Evolutionary conservation across 37 sponge, comb jelly and placozoan species (phyloP), one percentile per base, ranked within the genome.

Genomic region (Theonella swinhoei): DNA sequence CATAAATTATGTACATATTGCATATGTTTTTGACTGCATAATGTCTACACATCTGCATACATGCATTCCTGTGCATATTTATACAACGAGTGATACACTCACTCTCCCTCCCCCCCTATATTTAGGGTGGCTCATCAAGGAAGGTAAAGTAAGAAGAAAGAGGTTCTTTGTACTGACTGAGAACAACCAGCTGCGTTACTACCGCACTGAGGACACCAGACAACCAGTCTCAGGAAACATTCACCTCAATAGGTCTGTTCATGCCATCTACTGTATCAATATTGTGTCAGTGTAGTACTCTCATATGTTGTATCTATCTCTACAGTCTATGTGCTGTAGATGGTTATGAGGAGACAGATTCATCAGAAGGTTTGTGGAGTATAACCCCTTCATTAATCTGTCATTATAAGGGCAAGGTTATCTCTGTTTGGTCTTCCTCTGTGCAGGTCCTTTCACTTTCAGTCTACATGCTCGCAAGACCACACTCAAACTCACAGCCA

Each of bases 61-160:
- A n/a, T n/a, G n/a, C n/a, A n/a, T n/a, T n/a, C n/a, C n/a, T n/a
- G n/a, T n/a, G n/a, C n/a, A n/a, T n/a, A n/a, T n/a, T n/a, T n/a
- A n/a, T n/a, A n/a, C n/a, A n/a, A n/a, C n/a, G n/a, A n/a, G n/a
- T n/a, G n/a, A n/a, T n/a, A n/a, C n/a, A n/a, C n/a, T n/a, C n/a
- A n/a, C n/a, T n/a, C n/a, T n/a, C n/a, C n/a, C n/a, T n/a, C n/a
- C n/a, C n/a, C n/a, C n/a, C n/a, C n/a, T n/a, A n/a, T n/a, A n/a
- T n/a, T 17, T 63, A 90, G 96, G 96, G 0, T 92, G 93, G 91
- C 74, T 95, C 80, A 80, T 90, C 30, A 95, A 95, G 85, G 96
- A 95, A 61, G 86, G 89, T 2, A 64, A 75, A 22, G 72, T 90
- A 0, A 77, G 93, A 33, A 64, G 87, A 39, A 83, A 87, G 80